These are phyloP conservation scores for Calliphora vicina DNA, from an alignment of 1,140 invertebrate species.

Conservation along the genomic window DNA sequence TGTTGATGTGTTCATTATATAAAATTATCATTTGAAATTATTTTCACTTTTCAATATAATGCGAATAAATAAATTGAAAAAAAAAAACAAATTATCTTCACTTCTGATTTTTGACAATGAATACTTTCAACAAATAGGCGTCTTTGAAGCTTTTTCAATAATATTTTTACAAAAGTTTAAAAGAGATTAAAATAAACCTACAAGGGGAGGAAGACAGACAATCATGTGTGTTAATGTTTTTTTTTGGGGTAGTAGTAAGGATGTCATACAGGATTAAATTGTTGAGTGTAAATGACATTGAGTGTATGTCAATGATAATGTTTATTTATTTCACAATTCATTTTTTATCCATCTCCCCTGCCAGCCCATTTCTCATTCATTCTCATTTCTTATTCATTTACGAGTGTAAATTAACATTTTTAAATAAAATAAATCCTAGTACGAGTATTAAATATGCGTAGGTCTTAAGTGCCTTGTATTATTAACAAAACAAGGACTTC, in stretches of 20 bases:
- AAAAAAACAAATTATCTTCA: slow-evolving; percentile 14
- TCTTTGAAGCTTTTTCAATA: background rate
- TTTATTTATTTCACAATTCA: background rate
- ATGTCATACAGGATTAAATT: slow-evolving; percentile 21
- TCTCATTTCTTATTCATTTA: too few species aligned
- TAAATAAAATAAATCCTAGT: too few species aligned
- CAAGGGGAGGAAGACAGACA: too few species aligned
- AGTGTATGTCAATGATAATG: slow-evolving; percentile 33
- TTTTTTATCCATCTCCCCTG: too few species aligned
- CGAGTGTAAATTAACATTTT: too few species aligned
- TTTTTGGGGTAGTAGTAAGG: background rate
- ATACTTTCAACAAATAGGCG: background rate
- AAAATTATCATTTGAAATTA: slow-evolving; percentile 20
- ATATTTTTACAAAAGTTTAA: background rate
- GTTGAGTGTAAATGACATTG: slow-evolving; percentile 28
- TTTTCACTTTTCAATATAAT: background rate
- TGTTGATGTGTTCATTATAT: slow-evolving; percentile 18
- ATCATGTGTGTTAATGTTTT: background rate
- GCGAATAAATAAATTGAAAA: background rate
- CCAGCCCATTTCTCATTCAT: too few species aligned
- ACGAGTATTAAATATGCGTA: too few species aligned
- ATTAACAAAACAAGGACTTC: too few species aligned
- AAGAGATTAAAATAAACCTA: background rate
- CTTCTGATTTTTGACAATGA: slow-evolving; percentile 10
- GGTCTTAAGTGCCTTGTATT: too few species aligned